Evolutionary conservation across 2,888 invertebrate genomes (phyloP).

Genomic region (Cosmia trapezina): DNA sequence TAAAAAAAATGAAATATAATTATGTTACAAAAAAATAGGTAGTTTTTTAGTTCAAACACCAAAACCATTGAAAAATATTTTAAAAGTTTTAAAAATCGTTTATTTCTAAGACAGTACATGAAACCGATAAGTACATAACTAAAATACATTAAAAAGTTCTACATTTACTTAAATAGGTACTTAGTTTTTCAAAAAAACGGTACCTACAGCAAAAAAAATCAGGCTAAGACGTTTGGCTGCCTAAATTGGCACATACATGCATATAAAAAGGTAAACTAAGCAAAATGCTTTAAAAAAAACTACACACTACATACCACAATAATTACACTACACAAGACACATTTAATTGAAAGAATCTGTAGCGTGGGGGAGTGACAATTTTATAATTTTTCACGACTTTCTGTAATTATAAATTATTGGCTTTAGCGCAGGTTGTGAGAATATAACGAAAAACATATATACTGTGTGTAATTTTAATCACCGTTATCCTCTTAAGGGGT

Average conservation of each 20-base stretch:
- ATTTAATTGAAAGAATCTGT: constrained; percentile 45
- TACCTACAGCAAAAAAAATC: not conserved
- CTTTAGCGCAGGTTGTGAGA: too few species aligned
- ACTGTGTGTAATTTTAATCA: too few species aligned
- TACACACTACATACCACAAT: not conserved
- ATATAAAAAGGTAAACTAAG: not conserved
- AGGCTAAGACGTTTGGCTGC: not conserved
- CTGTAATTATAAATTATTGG: not conserved
- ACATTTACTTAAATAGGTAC: not conserved
- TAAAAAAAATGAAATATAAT: not conserved
- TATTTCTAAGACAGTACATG: not conserved
- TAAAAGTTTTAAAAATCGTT: not conserved
- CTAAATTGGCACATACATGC: not conserved
- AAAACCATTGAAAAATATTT: not conserved
- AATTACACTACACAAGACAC: constrained; percentile 35
- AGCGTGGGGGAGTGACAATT: constrained; percentile 35
- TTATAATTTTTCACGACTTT: not conserved
- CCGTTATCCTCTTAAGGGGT: too few species aligned
- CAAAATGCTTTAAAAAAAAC: not conserved
- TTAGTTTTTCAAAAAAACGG: not conserved
- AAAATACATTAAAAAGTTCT: not conserved
- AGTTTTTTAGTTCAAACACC: not conserved
- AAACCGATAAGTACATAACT: not conserved
- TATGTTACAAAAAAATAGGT: not conserved
- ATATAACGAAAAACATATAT: too few species aligned